phyloP scores from a whole-genome alignment of 2,797 vertebrate genomes.

The Sparus aurata region DNA sequence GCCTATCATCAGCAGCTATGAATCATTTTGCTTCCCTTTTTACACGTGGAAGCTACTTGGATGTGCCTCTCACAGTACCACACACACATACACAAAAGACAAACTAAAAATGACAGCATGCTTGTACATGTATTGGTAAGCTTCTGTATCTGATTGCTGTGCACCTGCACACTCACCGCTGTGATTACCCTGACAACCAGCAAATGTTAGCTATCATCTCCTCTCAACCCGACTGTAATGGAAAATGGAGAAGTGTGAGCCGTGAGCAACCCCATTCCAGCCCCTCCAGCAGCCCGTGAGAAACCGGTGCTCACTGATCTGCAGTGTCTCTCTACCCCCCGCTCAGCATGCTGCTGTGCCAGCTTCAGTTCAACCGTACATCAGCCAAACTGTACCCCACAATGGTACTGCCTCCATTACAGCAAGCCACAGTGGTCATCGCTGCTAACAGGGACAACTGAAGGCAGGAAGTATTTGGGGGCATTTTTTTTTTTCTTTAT shows the following conservation, averaged over 20 bases:
- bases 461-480: too few relatives aligned
- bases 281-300: neutral
- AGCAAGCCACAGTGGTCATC: neutral
- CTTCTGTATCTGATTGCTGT: neutral
- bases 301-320: conserved; percentile 3
- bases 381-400: neutral
- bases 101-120: neutral
- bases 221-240: neutral
- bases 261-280: neutral
- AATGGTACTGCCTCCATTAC: neutral
- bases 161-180: neutral
- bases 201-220: conserved; percentile 1
- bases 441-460: neutral
- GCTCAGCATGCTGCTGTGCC: neutral
- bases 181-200: neutral
- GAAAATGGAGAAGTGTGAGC: neutral
- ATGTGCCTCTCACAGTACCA: neutral
- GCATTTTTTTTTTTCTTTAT: too few relatives aligned
- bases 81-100: neutral
- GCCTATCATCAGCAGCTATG: neutral
- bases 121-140: neutral
- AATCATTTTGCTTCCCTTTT: neutral
- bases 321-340: neutral
- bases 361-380: neutral
- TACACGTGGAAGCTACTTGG: neutral